These are phyloP conservation scores for Drosophila colorata DNA, from an alignment of 2,888 invertebrate genomes.

Conservation along the genomic window DNA sequence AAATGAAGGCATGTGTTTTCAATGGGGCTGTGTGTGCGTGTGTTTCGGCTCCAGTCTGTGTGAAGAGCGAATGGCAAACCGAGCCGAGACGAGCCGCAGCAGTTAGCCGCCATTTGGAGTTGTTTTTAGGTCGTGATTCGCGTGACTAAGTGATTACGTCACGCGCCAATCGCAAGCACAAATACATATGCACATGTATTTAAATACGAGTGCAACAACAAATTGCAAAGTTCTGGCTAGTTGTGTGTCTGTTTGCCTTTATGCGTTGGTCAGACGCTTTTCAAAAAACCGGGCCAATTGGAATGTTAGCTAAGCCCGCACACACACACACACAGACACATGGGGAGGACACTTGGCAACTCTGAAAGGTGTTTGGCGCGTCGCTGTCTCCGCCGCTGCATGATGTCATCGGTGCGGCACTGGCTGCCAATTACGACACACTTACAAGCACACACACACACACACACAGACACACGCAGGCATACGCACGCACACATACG, in stretches of 20 bases:
- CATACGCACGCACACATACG: constrained; percentile 2
- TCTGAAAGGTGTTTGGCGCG: constrained; percentile 57
- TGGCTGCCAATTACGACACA: constrained; percentile 71
- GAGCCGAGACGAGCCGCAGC: neutral
- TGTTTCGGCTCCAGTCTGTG: neutral
- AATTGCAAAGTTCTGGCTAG: constrained; percentile 1
- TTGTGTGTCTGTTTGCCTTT: constrained; percentile 7
- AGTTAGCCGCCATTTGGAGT: neutral
- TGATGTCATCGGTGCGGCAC: constrained; percentile 68
- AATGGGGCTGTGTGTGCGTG: neutral
- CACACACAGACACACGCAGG: constrained; percentile 39
- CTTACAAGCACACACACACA: constrained; percentile 24
- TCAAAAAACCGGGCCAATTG: constrained; percentile 60
- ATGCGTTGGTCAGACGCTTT: constrained; percentile 50
- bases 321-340: constrained; percentile 11
- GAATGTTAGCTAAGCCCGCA: constrained; percentile 61
- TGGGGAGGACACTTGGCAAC: constrained; percentile 44
- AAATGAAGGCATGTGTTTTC: neutral
- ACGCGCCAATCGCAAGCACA: constrained; percentile 6
- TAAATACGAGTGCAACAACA: constrained; percentile 5
- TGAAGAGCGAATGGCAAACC: neutral
- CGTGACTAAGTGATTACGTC: constrained; percentile 20
- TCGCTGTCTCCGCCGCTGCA: constrained; percentile 61
- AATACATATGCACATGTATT: neutral
- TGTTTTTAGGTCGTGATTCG: constrained; percentile 12